Base-by-base conservation (phyloP, 2,797 vertebrate genomes). In the Liasis olivaceus region DNA sequence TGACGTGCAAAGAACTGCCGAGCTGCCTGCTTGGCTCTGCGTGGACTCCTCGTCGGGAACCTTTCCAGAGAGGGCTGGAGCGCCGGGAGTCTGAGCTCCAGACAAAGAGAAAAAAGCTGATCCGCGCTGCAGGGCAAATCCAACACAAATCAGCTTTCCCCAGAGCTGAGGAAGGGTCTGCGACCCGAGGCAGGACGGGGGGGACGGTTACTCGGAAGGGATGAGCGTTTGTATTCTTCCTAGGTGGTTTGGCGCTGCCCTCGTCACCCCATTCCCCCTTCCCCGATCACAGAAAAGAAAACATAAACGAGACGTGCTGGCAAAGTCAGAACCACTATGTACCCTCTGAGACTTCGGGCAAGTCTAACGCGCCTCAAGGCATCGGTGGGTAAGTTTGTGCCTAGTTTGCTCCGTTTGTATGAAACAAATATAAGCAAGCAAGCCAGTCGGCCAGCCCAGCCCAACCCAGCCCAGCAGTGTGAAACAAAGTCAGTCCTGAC, bases 61-160 rank as follows among this genome's bases (percentile, higher is more conserved):
- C 93, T 96, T 97, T 97, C 97, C 97, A 97, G 95, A 96, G 93
- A 96, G 95, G 60, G 96, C 96, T 96, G 96, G 95, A 97, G 94
- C 93, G 96, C 97, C 97, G 96, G 88, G 96, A 96, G 97, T 96
- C 94, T 22, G 94, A 95, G 95, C 95, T 97, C 92, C 96, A 98
- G 96, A 98, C 97, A 98, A 98, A 98, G 97, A 97, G 94, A 96
- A 95, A 97, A 91, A 95, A 94, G 94, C 97, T 96, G 96, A 96
- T 95, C 95, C 95, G 96, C 85, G 95, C 97, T 96, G 95, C 95
- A 91, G 72, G 96, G 96, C 97, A 94, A 97, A 96, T 96, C 96
- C 95, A 97, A 96, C 96, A 96, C 86, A 96, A 97, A 94, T 95
- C 94, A 89, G 96, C 96, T 97, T 97, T 97, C 96, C 97, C 95